These are phyloP conservation scores for Cygnus atratus DNA, from an alignment of 2,113 vertebrate genomes.

Conservation along the genomic window DNA sequence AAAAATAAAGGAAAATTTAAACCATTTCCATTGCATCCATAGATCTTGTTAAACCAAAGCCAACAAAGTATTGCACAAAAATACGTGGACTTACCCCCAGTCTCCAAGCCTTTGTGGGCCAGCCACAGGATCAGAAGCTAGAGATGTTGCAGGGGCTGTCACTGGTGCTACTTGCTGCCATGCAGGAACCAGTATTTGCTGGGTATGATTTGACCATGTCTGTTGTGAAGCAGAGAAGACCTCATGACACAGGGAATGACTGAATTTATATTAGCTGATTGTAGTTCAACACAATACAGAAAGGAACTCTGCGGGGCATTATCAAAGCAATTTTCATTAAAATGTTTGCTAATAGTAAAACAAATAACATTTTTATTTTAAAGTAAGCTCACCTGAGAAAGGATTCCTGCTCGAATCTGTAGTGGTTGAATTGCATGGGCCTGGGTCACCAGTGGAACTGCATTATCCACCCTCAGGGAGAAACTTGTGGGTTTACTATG, in stretches of 20 bases:
- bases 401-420: constrained; percentile 92
- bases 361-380: not conserved
- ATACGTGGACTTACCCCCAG: constrained; percentile 86
- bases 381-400: constrained; percentile 86
- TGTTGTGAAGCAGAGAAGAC: constrained; percentile 60
- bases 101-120: constrained; percentile 93
- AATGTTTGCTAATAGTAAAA: not conserved
- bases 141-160: constrained; percentile 83
- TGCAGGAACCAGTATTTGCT: constrained; percentile 92
- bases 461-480: constrained; percentile 91
- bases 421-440: constrained; percentile 90
- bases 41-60: not conserved
- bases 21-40: not conserved
- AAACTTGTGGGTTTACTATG: constrained; percentile 88
- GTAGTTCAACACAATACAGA: not conserved
- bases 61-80: not conserved
- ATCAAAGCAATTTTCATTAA: not conserved
- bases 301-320: not conserved
- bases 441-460: constrained; percentile 92
- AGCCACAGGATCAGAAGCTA: constrained; percentile 90
- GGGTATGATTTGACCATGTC: constrained; percentile 91
- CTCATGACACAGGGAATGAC: accelerated
- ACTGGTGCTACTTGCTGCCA: constrained; percentile 93
- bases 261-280: no score
- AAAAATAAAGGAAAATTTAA: constrained; percentile 42